Conservation (phyloP, 1,140 invertebrate genomes). For the Euura lappo region DNA sequence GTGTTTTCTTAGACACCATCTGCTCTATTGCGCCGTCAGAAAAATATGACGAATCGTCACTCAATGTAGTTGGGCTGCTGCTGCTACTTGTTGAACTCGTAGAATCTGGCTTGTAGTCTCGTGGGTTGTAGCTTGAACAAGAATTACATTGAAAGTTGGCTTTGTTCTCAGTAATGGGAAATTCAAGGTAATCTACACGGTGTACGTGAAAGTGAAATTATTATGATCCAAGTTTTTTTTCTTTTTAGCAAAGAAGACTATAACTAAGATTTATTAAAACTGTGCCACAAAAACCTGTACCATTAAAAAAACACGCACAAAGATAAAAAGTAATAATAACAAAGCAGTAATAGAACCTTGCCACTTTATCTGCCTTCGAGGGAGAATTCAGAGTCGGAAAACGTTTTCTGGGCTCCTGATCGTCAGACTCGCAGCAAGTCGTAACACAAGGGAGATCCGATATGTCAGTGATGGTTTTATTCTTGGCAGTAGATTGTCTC, state of each 20-base stretch:
- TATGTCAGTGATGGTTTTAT: conserved; percentile 5
- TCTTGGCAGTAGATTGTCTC: background rate
- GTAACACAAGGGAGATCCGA: background rate
- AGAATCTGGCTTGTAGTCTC: conserved; percentile 46
- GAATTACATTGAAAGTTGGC: background rate
- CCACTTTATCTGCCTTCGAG: conserved; percentile 38
- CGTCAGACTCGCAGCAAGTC: conserved; percentile 35
- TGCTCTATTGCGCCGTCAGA: conserved; percentile 39
- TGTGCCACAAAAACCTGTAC: too few relatives aligned
- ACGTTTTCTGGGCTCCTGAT: conserved; percentile 40
- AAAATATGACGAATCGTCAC: conserved; percentile 55
- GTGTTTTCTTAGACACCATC: conserved; percentile 25
- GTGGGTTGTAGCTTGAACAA: conserved; percentile 48
- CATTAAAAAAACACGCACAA: too few relatives aligned
- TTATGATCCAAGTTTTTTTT: background rate
- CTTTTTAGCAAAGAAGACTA: too few relatives aligned
- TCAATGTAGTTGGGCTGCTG: conserved; percentile 42
- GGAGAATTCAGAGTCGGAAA: conserved; percentile 33
- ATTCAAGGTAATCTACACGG: background rate
- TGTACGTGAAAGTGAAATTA: background rate
- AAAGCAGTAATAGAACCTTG: conserved; percentile 28
- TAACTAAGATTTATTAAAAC: too few relatives aligned
- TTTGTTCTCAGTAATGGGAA: background rate
- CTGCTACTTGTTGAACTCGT: conserved; percentile 36
- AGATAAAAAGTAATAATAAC: background rate